Evolutionary conservation across 2,113 vertebrate genomes (phyloP), one percentile per base, ranked within the genome.

Genomic region (Mormyrus lacerda): DNA sequence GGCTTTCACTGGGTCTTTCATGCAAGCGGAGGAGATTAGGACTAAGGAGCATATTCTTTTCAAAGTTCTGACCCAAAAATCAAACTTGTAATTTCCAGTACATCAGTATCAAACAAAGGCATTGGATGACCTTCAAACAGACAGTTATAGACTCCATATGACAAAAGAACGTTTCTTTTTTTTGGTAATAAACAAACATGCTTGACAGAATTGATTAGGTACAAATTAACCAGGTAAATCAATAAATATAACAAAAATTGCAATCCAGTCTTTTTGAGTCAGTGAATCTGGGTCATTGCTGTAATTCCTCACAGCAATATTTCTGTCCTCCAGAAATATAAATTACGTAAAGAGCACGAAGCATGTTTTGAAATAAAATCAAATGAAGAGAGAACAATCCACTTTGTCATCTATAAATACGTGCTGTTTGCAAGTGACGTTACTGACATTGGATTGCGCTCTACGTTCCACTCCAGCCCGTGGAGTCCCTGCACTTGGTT

Each of bases 1-100:
- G 89, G 85, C 91, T 93, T 90, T 94, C 93, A 95, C 93, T 93
- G 91, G 93, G 76, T 89, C 94, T 95, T 94, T 94, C 94, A 96
- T 93, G 91, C 94, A 82, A 91, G 92, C 93, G 92, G 91, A 94
- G 94, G 95, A 95, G 95, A 96, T 95, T 96, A 96, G 95, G 95
- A 94, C 90, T 92, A 91, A 94, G 92, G 90, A 94, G 92, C 89
- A 83, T 76, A 86, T 91, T 91, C 88, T 90, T 93, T 88, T 94
- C 88, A 91, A 93, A 93, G 90, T 94, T 92, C 87, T 92, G 84
- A 90, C 85, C 88, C 91, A n/a, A 88, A 91, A 91, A 88, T 91
- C 89, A 90, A 89, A 92, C 92, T 91, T 84, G 79, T 90, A 5
- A 93, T 94, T 94, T 91, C 73, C 84, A 91, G 91, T 92, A 93